phyloP scores from a whole-genome alignment of 2,113 vertebrate genomes.

The Asarcornis scutulata region DNA sequence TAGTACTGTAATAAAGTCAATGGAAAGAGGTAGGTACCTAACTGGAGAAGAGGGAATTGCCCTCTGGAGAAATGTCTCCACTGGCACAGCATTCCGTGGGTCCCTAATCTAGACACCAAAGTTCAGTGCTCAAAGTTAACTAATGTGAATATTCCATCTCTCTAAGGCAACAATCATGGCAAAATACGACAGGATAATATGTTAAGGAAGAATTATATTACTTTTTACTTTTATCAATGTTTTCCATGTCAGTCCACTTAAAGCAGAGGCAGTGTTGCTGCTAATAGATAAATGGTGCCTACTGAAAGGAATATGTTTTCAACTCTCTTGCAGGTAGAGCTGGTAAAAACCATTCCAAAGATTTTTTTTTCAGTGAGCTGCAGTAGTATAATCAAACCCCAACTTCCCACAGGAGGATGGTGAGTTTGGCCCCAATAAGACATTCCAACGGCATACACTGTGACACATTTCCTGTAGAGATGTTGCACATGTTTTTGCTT shows the following conservation, averaged over 20 bases:
- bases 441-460: fast-evolving
- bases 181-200: neutral
- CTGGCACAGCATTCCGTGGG: neutral
- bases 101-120: neutral
- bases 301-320: neutral
- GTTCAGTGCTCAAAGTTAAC: neutral
- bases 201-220: neutral
- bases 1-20: neutral
- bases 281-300: neutral
- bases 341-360: fast-evolving
- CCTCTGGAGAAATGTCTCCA: neutral
- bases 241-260: neutral
- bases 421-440: neutral
- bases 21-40: neutral
- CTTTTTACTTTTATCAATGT: neutral
- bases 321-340: neutral
- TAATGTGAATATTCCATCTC: neutral
- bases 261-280: neutral
- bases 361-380: neutral
- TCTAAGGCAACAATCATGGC: neutral
- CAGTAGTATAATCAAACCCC: neutral
- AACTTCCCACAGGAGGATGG: neutral
- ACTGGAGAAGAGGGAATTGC: neutral
- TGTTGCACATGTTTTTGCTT: neutral
- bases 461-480: neutral